Evolutionary conservation across 2,113 vertebrate species (phyloP).

Genomic region (Nesoenas mayeri): DNA sequence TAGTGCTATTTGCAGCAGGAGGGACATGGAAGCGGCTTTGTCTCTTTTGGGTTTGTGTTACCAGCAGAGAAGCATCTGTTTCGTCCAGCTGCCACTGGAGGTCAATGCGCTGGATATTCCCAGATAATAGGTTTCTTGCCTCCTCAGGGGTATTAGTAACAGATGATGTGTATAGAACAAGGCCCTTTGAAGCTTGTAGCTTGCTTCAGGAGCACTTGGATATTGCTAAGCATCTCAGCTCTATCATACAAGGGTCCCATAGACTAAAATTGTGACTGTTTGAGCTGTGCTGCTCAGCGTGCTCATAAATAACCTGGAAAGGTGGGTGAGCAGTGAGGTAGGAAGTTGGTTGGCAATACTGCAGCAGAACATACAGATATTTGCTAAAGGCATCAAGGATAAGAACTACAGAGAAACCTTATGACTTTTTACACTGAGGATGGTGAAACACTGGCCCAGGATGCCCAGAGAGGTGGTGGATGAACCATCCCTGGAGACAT

Average conservation of each 20-base stretch:
- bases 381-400: background rate
- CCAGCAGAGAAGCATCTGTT: background rate
- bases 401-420: background rate
- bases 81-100: background rate
- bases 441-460: too few species aligned
- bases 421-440: background rate
- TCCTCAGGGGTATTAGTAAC: background rate
- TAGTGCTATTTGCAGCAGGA: background rate
- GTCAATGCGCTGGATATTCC: background rate
- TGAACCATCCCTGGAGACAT: too few species aligned
- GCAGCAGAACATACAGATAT: background rate
- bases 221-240: background rate
- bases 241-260: background rate
- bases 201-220: background rate
- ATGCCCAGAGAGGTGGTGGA: too few species aligned
- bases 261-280: background rate
- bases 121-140: background rate
- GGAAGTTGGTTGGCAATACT: background rate
- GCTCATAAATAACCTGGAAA: background rate
- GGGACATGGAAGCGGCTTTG: background rate
- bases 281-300: background rate
- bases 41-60: background rate
- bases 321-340: background rate
- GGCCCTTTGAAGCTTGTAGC: background rate
- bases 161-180: background rate